These are phyloP conservation scores for Eristalinus sepulchralis DNA, from an alignment of 2,888 invertebrate genomes.

Conservation along the genomic window DNA sequence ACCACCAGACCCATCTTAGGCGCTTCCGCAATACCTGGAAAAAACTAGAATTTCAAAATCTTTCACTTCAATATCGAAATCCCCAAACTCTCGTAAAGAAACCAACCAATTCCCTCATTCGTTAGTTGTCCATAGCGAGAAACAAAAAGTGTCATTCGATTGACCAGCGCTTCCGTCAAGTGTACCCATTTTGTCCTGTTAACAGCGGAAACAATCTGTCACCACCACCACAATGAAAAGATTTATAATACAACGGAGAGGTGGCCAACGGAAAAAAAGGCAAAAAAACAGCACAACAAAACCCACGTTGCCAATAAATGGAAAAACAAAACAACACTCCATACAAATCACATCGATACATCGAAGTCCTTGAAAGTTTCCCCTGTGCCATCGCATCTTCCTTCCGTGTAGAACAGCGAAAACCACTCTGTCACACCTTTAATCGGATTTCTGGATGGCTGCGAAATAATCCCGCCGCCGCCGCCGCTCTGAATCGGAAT, in stretches of 20 bases:
- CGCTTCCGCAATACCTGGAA: no score
- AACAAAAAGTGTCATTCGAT: not conserved
- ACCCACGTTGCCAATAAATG: not conserved
- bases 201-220: constrained; percentile 38
- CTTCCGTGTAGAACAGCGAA: constrained; percentile 65
- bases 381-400: constrained; percentile 39
- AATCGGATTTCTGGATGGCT: constrained; percentile 70
- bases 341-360: constrained; percentile 8
- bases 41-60: no score
- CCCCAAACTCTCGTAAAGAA: no score
- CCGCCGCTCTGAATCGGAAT: constrained; percentile 51
- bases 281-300: constrained; percentile 2
- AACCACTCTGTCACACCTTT: constrained; percentile 71
- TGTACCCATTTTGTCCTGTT: not conserved
- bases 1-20: no score
- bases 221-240: constrained; percentile 11
- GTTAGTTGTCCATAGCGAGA: no score
- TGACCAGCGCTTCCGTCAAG: not conserved
- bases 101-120: no score
- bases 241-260: constrained; percentile 40
- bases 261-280: not conserved
- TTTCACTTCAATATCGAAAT: no score
- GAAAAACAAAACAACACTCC: not conserved
- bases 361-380: constrained; percentile 18
- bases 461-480: constrained; percentile 63